Evolutionary conservation across 2,888 invertebrate species (phyloP), one percentile per base, ranked within the genome.

Genomic region (Lamproptera curius): DNA sequence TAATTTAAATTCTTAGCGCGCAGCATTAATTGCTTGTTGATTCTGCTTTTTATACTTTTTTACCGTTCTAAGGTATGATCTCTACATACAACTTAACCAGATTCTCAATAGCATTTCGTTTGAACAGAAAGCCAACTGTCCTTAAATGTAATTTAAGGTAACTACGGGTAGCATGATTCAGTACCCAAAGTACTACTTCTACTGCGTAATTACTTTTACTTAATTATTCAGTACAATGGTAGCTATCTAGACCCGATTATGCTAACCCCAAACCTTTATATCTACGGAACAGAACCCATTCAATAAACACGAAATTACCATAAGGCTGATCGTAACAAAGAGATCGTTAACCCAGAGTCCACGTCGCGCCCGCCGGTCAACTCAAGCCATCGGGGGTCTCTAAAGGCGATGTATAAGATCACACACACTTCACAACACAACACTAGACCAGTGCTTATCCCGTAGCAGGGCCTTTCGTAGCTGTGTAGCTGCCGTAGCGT

Each of bases 381-480:
- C 28, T 28, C 28, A 28, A 28, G 28, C 9, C 28, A 28, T 28
- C 28, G 28, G 10, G 28, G 6, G 6, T 9, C 23, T 4, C 5
- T 6, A 4, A 23, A 4, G 10, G 28, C 9, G 28, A 10, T 10
- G 6, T 20, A 3, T 6, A 3, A 20, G 20, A 6, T 39, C 2
- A 39, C 20, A 39, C 23, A 41, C 16, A 31, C 16, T n/a, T 3
- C 46, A 48, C 34, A 36, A 45, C 48, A 54, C 47, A 42, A 45
- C 33, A 40, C 37, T 26, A 23, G 31, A 65, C 70, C 70, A 73
- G 81, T 83, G 81, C 81, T 81, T 82, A 76, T 68, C 76, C 75
- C 67, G 65, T 38, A 51, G 54, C 58, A 58, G 59, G 63, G 60
- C 63, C 62, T 56, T 66, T n/a, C n/a, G n/a, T n/a, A n/a, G n/a